These are phyloP conservation scores for Pangasius larnaudii DNA, from an alignment of 2,797 vertebrate species.

Conservation along the genomic window DNA sequence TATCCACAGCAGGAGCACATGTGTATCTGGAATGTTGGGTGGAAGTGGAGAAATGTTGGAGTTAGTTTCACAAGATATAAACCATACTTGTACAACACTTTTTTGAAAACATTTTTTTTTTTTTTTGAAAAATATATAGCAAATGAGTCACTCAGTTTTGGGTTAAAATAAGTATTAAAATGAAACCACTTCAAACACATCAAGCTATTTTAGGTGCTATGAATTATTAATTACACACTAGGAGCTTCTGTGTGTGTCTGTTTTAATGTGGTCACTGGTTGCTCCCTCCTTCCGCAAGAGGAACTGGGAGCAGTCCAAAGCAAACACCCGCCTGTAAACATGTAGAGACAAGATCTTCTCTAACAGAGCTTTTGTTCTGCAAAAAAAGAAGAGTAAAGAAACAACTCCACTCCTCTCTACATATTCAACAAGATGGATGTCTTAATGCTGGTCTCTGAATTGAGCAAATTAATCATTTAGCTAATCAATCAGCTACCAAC, in stretches of 20 bases:
- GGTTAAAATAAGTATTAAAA: conserved; percentile 5
- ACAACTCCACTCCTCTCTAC: conserved; percentile 30
- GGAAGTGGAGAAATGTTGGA: conserved; percentile 33
- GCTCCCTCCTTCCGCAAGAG: conserved; percentile 41
- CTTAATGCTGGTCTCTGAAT: conserved; percentile 15
- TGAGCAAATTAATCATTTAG: conserved; percentile 44
- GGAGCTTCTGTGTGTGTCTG: conserved; percentile 28
- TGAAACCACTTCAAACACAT: background rate
- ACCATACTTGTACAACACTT: background rate
- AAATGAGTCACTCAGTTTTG: background rate
- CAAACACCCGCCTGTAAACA: conserved; percentile 56
- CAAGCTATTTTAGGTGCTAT: conserved; percentile 31
- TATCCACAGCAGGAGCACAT: conserved; percentile 48
- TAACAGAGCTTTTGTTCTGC: conserved; percentile 51
- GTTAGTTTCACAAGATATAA: conserved; percentile 38
- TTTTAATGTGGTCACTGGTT: conserved; percentile 47
- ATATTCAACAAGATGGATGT: conserved; percentile 50
- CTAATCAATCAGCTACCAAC: conserved; percentile 37
- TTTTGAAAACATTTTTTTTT: background rate
- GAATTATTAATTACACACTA: conserved; percentile 52
- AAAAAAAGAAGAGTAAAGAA: conserved; percentile 50
- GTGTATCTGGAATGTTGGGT: conserved; percentile 51
- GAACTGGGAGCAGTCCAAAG: conserved; percentile 49
- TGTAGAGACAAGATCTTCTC: conserved; percentile 53
- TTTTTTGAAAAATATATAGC: background rate